phyloP scores from a whole-genome alignment of 2,888 invertebrate genomes.

The Cybosia mesomella region DNA sequence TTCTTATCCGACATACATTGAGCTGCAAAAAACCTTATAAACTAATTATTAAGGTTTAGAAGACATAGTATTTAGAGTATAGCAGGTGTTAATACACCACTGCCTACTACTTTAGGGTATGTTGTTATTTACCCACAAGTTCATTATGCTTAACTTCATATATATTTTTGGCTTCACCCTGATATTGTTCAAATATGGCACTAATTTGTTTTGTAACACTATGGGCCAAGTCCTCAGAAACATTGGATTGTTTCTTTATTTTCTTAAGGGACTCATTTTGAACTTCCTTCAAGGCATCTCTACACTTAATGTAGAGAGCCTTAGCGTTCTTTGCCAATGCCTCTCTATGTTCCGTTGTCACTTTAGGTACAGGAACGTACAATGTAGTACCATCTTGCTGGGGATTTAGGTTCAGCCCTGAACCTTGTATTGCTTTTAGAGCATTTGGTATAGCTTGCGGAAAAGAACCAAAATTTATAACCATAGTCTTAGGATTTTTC shows the following conservation, averaged over 20 bases:
- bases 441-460: constrained; percentile 95
- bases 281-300: constrained; percentile 91
- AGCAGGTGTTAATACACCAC: not conserved
- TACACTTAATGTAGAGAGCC: constrained; percentile 91
- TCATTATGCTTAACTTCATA: constrained; percentile 91
- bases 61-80: not conserved
- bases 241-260: constrained; percentile 89
- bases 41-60: not conserved
- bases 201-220: constrained; percentile 90
- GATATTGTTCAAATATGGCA: constrained; percentile 89
- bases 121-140: constrained; percentile 87
- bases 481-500: constrained; percentile 94
- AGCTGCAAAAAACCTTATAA: not conserved
- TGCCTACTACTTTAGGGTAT: not conserved
- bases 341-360: constrained; percentile 97
- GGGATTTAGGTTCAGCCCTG: constrained; percentile 96
- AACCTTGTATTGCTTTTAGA: constrained; percentile 91
- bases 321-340: constrained; percentile 95
- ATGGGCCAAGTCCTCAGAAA: constrained; percentile 90
- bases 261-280: constrained; percentile 91
- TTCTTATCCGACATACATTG: not conserved
- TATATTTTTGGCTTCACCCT: constrained; percentile 74
- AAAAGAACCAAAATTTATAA: constrained; percentile 93
- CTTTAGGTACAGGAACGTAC: constrained; percentile 95
- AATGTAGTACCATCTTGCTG: constrained; percentile 97